These are phyloP conservation scores for Chrysemys picta DNA, from an alignment of 2,113 vertebrate species.

Conservation along the genomic window DNA sequence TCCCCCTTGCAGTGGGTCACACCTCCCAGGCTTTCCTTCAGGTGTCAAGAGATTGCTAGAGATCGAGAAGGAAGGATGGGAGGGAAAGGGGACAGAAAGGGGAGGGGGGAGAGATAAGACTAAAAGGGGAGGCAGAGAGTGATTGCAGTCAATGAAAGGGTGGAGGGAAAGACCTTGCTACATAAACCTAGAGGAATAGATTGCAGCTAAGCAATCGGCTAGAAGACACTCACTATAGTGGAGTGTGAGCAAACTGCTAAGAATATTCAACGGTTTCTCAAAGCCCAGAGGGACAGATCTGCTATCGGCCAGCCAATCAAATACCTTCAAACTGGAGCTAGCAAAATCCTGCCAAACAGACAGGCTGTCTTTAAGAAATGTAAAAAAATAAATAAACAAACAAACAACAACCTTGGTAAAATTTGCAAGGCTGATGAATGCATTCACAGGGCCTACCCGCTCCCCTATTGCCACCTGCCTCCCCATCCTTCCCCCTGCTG, in stretches of 20 bases:
- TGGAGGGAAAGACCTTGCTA: slow-evolving; percentile 37
- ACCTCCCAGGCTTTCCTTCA: slow-evolving; percentile 75
- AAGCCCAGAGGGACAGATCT: neutral
- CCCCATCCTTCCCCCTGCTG: neutral
- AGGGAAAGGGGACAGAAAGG: slow-evolving; percentile 44
- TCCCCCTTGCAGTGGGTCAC: slow-evolving; percentile 36
- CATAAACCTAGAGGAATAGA: neutral
- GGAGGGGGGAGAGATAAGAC: neutral
- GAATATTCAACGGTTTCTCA: neutral
- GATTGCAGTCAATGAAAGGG: slow-evolving; percentile 33
- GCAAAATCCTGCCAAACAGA: slow-evolving; percentile 43
- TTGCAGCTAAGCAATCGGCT: neutral
- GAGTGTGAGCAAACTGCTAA: neutral
- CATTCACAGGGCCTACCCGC: accelerated
- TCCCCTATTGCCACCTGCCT: neutral
- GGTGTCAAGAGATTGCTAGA: slow-evolving; percentile 73
- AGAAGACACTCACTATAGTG: accelerated
- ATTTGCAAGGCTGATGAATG: neutral
- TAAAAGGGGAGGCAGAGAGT: slow-evolving; percentile 57
- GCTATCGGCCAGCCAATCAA: neutral
- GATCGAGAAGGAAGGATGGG: slow-evolving; percentile 56
- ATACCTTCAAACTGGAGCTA: neutral
- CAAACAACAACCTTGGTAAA: neutral
- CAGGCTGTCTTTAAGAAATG: neutral
- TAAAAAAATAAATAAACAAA: neutral